Percentiles rank a stretch among this genome's conserved stretches.
These are phyloP conservation scores for Pipa parva DNA, from an alignment of 2,113 vertebrate genomes.

Conservation along the genomic window DNA sequence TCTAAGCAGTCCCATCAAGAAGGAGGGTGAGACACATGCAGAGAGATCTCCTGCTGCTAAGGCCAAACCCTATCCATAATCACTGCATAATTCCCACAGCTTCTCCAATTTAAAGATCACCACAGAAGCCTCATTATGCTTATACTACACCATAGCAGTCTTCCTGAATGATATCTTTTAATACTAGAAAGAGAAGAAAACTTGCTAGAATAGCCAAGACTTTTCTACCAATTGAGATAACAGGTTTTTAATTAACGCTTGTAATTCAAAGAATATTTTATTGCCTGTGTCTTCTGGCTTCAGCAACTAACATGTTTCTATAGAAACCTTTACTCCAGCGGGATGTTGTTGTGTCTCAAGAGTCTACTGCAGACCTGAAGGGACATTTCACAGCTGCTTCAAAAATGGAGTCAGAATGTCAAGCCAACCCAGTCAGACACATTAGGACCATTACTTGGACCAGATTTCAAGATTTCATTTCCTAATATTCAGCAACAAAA, in stretches of 20 bases:
- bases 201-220: not conserved
- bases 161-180: not conserved
- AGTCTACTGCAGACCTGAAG: conserved; percentile 16
- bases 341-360: conserved; percentile 45
- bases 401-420: not conserved
- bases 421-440: not conserved
- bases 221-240: conserved; percentile 6
- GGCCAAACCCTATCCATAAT: conserved; percentile 3
- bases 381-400: conserved; percentile 25
- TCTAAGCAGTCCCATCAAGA: conserved; percentile 18
- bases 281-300: conserved; percentile 36
- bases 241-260: not conserved
- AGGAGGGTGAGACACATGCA: not conserved
- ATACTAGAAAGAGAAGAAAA: not conserved
- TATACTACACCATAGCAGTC: not conserved
- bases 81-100: not conserved
- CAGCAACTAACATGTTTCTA: conserved; percentile 37
- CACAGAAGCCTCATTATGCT: not conserved
- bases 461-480: too few relatives aligned
- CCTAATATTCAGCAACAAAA: too few relatives aligned
- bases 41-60: not conserved
- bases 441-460: too few relatives aligned
- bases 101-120: not conserved
- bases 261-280: conserved; percentile 1
- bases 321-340: conserved; percentile 43